Percentiles rank a stretch among this genome's conserved stretches.
Evolutionary conservation across 1,140 invertebrate species (phyloP).

Genomic region (Drosophila subobscura): DNA sequence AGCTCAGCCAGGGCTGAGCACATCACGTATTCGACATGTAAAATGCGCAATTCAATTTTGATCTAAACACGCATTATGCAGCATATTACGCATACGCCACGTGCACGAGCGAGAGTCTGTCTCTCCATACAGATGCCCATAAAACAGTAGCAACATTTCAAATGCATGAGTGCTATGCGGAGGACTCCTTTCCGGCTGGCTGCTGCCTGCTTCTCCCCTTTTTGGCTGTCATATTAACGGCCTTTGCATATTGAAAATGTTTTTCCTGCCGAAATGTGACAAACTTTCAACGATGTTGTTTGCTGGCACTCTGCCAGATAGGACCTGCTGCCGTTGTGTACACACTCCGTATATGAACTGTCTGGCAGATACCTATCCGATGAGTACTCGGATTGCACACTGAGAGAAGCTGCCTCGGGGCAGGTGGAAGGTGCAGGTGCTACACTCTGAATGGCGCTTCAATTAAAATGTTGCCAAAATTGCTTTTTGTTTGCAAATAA

Average conservation of each 20-base stretch:
- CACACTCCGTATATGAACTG: constrained; percentile 4
- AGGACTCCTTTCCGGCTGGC: background rate
- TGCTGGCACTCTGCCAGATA: constrained; percentile 45
- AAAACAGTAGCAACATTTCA: constrained; percentile 54
- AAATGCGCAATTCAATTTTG: constrained; percentile 80
- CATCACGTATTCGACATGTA: constrained; percentile 76
- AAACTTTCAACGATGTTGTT: constrained; percentile 73
- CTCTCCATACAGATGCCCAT: constrained; percentile 6
- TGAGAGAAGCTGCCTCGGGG: constrained; percentile 23
- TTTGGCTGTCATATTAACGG: constrained; percentile 69
- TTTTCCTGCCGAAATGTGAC: constrained; percentile 72
- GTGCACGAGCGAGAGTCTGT: constrained; percentile 2
- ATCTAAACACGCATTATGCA: constrained; percentile 80
- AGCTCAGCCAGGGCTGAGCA: constrained; percentile 37
- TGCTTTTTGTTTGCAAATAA: constrained; percentile 74
- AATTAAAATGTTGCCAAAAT: constrained; percentile 77
- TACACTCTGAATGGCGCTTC: constrained; percentile 38
- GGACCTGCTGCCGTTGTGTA: constrained; percentile 22
- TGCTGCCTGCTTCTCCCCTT: background rate
- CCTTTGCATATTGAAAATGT: constrained; percentile 80
- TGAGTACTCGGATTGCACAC: constrained; percentile 35
- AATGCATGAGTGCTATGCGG: constrained; percentile 43
- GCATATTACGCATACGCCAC: constrained; percentile 75
- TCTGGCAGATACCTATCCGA: background rate
- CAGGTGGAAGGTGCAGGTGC: constrained; percentile 38